These are phyloP conservation scores for Cyrtorhinus lividipennis DNA, from an alignment of 1,140 invertebrate species.

Conservation along the genomic window DNA sequence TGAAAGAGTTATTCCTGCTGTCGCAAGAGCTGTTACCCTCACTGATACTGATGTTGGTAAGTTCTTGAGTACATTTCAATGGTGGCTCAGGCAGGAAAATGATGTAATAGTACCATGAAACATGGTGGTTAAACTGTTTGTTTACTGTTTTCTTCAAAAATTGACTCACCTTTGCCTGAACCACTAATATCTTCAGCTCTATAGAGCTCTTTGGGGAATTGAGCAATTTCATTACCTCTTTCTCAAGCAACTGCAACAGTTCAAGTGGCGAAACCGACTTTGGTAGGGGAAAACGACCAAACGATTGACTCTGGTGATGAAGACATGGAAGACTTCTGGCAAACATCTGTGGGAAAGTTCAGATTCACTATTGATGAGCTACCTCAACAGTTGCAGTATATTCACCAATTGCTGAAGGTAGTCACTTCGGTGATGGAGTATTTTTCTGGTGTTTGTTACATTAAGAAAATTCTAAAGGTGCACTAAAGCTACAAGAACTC, in stretches of 20 bases:
- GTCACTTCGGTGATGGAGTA: neutral
- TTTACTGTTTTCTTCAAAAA: too few species aligned
- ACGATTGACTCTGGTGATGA: constrained; percentile 48
- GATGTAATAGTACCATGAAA: constrained; percentile 3
- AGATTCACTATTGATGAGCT: constrained; percentile 81
- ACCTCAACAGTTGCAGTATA: constrained; percentile 82
- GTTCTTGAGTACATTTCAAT: constrained; percentile 22
- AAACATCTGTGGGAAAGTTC: constrained; percentile 82
- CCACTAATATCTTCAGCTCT: too few species aligned
- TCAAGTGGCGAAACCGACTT: constrained; percentile 47
- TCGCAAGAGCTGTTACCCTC: constrained; percentile 73
- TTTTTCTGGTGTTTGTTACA: too few species aligned
- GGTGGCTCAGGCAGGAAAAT: neutral
- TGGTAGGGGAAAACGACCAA: constrained; percentile 53
- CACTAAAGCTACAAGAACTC: neutral
- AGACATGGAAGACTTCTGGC: constrained; percentile 70
- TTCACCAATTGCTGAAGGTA: constrained; percentile 78
- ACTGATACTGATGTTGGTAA: constrained; percentile 75
- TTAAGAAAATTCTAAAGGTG: neutral
- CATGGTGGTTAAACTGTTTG: too few species aligned
- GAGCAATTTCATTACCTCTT: too few species aligned
- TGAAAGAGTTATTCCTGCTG: constrained; percentile 60
- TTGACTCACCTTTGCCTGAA: too few species aligned
- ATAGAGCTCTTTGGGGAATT: too few species aligned
- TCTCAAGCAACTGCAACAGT: constrained; percentile 38